These are phyloP conservation scores for Sminthurides aquaticus DNA, from an alignment of 2,888 invertebrate genomes.

Conservation along the genomic window DNA sequence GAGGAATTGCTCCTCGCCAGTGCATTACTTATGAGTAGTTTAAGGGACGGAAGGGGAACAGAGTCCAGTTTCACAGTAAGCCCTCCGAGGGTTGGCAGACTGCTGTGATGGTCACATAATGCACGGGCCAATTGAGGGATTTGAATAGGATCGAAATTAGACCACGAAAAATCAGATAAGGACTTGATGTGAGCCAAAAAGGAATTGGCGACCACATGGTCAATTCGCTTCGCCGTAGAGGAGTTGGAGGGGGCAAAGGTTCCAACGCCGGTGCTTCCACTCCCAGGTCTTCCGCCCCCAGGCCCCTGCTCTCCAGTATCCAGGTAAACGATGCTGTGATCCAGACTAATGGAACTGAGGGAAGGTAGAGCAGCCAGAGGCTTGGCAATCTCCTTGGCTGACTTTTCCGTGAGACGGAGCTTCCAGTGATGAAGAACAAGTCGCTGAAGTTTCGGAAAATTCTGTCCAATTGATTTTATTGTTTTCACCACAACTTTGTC, in stretches of 20 bases:
- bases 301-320: constrained; percentile 23
- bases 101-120: constrained; percentile 28
- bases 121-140: constrained; percentile 29
- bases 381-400: constrained; percentile 34
- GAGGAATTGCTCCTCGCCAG: constrained; percentile 20
- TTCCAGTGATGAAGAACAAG: constrained; percentile 38
- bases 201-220: constrained; percentile 28
- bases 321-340: constrained; percentile 28
- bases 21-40: constrained; percentile 29
- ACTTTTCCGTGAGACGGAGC: constrained; percentile 33
- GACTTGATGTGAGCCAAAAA: constrained; percentile 33
- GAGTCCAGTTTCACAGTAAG: constrained; percentile 33
- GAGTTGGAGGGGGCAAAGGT: background rate
- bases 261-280: constrained; percentile 1
- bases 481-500: constrained; percentile 34
- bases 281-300: background rate
- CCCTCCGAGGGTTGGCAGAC: constrained; percentile 13
- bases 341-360: constrained; percentile 32
- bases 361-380: constrained; percentile 20
- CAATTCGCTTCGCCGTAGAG: constrained; percentile 27
- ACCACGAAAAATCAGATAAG: constrained; percentile 39
- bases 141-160: constrained; percentile 34
- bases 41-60: constrained; percentile 31
- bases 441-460: constrained; percentile 37
- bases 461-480: constrained; percentile 35